Base-by-base conservation (phyloP, 2,888 invertebrate genomes). In the Tridacna gigas region DNA sequence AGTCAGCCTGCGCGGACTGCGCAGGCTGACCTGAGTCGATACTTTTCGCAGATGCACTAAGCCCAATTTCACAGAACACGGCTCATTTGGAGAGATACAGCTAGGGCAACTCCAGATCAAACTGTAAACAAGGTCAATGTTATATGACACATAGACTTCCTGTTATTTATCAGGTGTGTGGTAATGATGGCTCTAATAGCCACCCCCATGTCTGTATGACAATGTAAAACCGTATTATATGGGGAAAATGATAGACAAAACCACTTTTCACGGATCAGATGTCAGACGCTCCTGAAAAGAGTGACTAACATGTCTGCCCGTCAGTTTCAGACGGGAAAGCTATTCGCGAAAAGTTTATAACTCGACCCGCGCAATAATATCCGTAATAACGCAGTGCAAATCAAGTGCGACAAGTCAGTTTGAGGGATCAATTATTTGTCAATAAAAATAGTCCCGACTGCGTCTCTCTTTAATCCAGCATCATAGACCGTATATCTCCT, bases 391-490 rank as follows among this genome's bases (percentile, higher is more conserved):
- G 48, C 4, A 20, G n/a, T 48, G 37, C 71, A 71, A 71, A 71
- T 71, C 45, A 47, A 71, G 71, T 47, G 71, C 71, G 45, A 71
- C 71, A 22, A 71, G 71, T 71, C 71, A 5, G 47, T 22, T 63
- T 71, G 48, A 22, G 37, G n/a, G 71, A 71, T 71, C 71, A 71
- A 71, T 71, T 71, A 71, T 71, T 13, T 71, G 71, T 71, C 71
- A 71, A 71, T 71, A 48, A 71, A 71, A 71, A 63, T 60, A 63
- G 63, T 63, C 63, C 63, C 22, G 26, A 63, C 63, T 63, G 7
- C n/a, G 22, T 63, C 56, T 56, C 56, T 56, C 56, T 56, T 56
- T 56, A 56, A 56, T 56, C 56, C 56, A 56, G 56, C 18, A 56
- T 20, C 56, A 56, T 56, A 56, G 15, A 56, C 20, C 11, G 15